phyloP scores from a whole-genome alignment of 1,140 invertebrate genomes.

The Druon quercuslanigerum region DNA sequence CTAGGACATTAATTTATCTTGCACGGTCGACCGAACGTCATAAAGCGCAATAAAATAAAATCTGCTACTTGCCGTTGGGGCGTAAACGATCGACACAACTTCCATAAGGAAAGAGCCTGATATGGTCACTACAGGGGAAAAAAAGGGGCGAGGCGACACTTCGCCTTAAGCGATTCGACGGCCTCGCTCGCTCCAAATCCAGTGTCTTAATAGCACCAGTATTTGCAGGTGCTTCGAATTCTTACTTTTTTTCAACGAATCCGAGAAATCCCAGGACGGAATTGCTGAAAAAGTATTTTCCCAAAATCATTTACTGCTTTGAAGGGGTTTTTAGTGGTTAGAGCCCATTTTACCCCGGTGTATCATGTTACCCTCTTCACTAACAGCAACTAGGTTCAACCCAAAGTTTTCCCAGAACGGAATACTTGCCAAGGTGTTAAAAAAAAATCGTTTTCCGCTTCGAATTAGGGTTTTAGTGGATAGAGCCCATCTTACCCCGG shows the following conservation, averaged over 20 bases:
- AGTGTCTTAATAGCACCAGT: constrained; percentile 18
- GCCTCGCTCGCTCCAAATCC: constrained; percentile 22
- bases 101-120: constrained; percentile 11
- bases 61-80: constrained; percentile 20
- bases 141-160: constrained; percentile 15
- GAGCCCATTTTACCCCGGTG: too few relatives aligned
- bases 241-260: background rate
- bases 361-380: too few relatives aligned
- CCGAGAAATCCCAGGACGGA: too few relatives aligned
- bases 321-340: too few relatives aligned
- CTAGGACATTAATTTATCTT: constrained; percentile 1
- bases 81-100: constrained; percentile 17
- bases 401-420: too few relatives aligned
- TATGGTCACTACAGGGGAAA: background rate
- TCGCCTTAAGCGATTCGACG: constrained; percentile 27
- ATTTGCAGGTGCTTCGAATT: constrained; percentile 11
- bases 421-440: too few relatives aligned
- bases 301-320: too few relatives aligned
- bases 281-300: too few relatives aligned
- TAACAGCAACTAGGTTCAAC: too few relatives aligned
- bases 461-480: too few relatives aligned
- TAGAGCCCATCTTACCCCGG: too few relatives aligned
- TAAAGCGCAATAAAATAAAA: constrained; percentile 28
- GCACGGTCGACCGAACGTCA: constrained; percentile 15
- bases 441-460: too few relatives aligned